Evolutionary conservation across 2,888 invertebrate genomes (phyloP).

Genomic region (Polymixis flavicincta): DNA sequence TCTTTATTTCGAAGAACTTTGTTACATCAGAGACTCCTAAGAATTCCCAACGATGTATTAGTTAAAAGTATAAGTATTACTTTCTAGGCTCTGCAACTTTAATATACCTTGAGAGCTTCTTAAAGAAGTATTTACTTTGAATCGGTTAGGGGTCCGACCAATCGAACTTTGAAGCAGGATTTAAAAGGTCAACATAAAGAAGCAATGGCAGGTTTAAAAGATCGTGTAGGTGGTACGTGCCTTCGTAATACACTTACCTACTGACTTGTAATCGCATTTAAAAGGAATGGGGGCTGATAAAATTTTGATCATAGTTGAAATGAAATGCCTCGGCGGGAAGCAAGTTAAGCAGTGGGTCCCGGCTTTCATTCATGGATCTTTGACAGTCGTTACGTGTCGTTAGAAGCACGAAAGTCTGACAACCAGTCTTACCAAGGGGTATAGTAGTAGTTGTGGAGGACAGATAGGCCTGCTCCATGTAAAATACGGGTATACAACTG

Average conservation of each 20-base stretch:
- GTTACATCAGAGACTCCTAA: slow-evolving; percentile 7
- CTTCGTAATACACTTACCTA: neutral
- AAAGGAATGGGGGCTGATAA: neutral
- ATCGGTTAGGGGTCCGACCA: slow-evolving; percentile 30
- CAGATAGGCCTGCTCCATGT: no score
- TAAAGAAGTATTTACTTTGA: slow-evolving; percentile 36
- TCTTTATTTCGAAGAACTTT: neutral
- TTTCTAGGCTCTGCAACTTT: slow-evolving; percentile 21
- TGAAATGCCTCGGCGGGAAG: neutral
- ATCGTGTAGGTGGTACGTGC: slow-evolving; percentile 13
- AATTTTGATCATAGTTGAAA: neutral
- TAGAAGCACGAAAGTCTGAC: no score
- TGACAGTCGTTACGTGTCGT: no score
- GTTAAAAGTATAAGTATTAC: slow-evolving; percentile 1
- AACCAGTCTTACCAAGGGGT: no score
- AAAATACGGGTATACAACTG: no score
- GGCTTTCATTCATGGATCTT: no score
- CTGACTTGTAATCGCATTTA: neutral
- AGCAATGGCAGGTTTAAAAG: slow-evolving; percentile 22
- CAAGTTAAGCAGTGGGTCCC: no score
- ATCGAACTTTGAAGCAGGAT: slow-evolving; percentile 20
- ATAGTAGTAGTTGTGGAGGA: no score
- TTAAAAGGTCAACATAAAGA: slow-evolving; percentile 17
- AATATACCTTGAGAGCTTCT: slow-evolving; percentile 33
- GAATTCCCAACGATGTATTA: slow-evolving; percentile 16